phyloP scores from a whole-genome alignment of 92 coral and sea anemone genomes.

The Zoanthus gigantus region DNA sequence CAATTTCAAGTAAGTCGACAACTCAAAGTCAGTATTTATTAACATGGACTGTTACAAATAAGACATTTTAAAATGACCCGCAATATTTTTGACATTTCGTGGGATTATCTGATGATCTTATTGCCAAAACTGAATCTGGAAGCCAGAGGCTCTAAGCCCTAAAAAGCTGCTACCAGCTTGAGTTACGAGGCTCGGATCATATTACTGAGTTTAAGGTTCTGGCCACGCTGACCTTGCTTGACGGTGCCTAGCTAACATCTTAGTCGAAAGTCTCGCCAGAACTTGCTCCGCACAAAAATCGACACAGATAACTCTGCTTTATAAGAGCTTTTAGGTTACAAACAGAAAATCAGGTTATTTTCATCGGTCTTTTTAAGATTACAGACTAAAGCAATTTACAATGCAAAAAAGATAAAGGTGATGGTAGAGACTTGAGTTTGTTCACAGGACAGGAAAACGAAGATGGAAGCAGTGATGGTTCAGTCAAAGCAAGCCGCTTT shows the following conservation, averaged over 20 bases:
- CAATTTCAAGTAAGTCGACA: constrained; percentile 25
- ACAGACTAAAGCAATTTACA: too few relatives aligned
- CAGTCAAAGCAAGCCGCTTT: constrained; percentile 30
- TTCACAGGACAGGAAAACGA: constrained; percentile 12
- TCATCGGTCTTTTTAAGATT: too few relatives aligned
- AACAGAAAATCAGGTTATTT: too few relatives aligned
- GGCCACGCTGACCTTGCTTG: too few relatives aligned
- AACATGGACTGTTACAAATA: not conserved
- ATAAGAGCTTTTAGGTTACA: too few relatives aligned
- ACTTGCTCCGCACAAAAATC: constrained; percentile 21
- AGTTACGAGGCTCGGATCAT: too few relatives aligned
- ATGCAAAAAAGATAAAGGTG: not conserved
- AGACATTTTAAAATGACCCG: not conserved
- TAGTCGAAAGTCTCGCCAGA: too few relatives aligned
- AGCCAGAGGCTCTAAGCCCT: constrained; percentile 3
- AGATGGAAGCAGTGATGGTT: constrained; percentile 25
- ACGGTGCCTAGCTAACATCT: too few relatives aligned
- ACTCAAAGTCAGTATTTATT: constrained; percentile 32
- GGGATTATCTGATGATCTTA: not conserved
- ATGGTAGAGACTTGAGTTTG: constrained; percentile 47
- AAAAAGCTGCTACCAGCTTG: not conserved
- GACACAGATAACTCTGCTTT: constrained; percentile 36
- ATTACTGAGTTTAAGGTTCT: too few relatives aligned
- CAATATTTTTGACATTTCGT: not conserved
- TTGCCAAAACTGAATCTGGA: not conserved